phyloP scores from a whole-genome alignment of 2,113 vertebrate genomes.

The Bombycilla garrulus region DNA sequence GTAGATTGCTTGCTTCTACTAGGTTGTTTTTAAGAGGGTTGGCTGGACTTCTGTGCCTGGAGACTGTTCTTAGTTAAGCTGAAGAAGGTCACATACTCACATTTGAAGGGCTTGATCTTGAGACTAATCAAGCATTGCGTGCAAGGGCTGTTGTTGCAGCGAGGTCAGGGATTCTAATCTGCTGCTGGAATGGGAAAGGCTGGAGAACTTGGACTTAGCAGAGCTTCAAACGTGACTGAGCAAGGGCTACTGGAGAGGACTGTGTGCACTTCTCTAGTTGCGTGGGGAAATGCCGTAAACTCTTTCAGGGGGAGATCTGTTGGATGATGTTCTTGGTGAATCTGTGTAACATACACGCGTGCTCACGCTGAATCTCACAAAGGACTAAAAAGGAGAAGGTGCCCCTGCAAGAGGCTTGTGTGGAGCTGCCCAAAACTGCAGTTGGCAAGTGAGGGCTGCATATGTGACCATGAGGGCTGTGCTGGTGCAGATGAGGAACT shows the following conservation, averaged over 20 bases:
- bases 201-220: not conserved
- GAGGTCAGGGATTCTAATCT: not conserved
- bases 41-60: not conserved
- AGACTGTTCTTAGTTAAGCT: not conserved
- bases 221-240: not conserved
- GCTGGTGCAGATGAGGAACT: not conserved
- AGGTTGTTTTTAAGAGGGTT: not conserved
- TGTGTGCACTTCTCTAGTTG: accelerated
- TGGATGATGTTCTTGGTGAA: not conserved
- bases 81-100: not conserved
- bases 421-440: not conserved
- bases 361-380: accelerated
- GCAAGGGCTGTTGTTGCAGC: not conserved
- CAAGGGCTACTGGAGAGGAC: not conserved
- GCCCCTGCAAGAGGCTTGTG: not conserved
- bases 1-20: not conserved
- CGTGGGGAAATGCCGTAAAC: accelerated
- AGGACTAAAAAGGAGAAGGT: not conserved
- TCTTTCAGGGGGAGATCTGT: not conserved
- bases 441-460: not conserved
- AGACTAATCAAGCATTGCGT: not conserved
- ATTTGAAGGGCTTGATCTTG: not conserved
- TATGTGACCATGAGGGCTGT: accelerated
- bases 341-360: accelerated
- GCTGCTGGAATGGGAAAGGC: not conserved